Conservation (phyloP, 37 sponge, comb jelly and placozoan genomes). For the Crambe crambe region DNA sequence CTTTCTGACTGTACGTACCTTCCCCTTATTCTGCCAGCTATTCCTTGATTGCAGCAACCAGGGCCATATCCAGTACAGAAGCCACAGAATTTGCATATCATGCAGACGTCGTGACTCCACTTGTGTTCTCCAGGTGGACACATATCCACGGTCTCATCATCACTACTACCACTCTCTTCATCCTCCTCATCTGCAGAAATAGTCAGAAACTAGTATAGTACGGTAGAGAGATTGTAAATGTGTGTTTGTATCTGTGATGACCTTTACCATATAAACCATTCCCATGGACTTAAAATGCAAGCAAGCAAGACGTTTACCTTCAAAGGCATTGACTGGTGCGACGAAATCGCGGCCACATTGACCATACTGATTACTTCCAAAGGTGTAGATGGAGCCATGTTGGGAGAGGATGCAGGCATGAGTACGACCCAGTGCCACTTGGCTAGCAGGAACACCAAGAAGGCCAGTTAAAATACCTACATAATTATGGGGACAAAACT, state of each 20-base stretch:
- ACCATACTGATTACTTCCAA: conserved; percentile 90
- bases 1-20: no score
- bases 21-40: conserved; percentile 77
- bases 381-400: conserved; percentile 76
- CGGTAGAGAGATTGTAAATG: neutral
- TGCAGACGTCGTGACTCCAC: conserved; percentile 75
- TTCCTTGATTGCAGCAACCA: conserved; percentile 86
- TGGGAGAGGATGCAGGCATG: conserved; percentile 82
- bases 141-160: conserved; percentile 64
- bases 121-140: conserved; percentile 76
- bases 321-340: conserved; percentile 42
- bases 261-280: no score
- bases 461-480: conserved; percentile 80
- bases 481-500: neutral
- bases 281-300: no score
- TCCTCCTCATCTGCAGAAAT: conserved; percentile 7
- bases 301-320: no score
- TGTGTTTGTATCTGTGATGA: no score
- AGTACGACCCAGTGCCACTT: conserved; percentile 82
- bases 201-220: no score
- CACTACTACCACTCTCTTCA: conserved; percentile 30
- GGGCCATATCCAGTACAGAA: conserved; percentile 96
- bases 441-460: conserved; percentile 74
- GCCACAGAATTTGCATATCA: conserved; percentile 85
- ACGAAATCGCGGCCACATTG: conserved; percentile 94